Conservation (phyloP, 2,888 invertebrate species). For the Orchestes rusci region DNA sequence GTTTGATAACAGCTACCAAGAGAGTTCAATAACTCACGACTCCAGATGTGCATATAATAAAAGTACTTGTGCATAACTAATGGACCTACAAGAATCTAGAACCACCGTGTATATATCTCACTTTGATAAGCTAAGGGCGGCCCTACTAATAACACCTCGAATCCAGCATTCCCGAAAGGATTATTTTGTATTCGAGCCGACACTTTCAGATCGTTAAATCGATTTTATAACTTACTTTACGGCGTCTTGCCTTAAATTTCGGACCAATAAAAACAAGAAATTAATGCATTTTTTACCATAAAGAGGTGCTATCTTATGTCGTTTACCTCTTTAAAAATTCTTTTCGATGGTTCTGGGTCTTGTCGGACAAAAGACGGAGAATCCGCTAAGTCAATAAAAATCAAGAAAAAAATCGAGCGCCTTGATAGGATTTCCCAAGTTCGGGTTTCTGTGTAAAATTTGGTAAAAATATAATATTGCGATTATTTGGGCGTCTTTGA, state of each 20-base stretch:
- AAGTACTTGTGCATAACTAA: too few relatives aligned
- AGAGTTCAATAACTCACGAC: too few relatives aligned
- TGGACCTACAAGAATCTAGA: constrained; percentile 13
- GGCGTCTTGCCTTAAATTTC: constrained; percentile 22
- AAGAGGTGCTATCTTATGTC: constrained; percentile 26
- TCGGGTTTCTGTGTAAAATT: constrained; percentile 11
- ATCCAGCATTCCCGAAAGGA: constrained; percentile 16
- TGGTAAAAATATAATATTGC: constrained; percentile 1
- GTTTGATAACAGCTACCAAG: too few relatives aligned
- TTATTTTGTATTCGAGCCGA: constrained; percentile 24
- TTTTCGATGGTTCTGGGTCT: constrained; percentile 18
- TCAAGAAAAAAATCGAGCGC: constrained; percentile 7
- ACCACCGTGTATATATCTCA: constrained; percentile 19
- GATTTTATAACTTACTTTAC: constrained; percentile 28
- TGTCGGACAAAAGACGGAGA: constrained; percentile 22
- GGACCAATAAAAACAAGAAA: constrained; percentile 34
- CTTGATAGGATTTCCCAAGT: constrained; percentile 16
- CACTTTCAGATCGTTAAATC: constrained; percentile 26
- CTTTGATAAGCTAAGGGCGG: constrained; percentile 11
- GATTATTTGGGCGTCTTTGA: neutral
- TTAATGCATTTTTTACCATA: constrained; percentile 34
- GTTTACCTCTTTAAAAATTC: constrained; percentile 26
- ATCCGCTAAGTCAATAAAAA: constrained; percentile 16
- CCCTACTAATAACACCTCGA: constrained; percentile 17
- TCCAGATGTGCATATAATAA: too few relatives aligned